phyloP scores from a whole-genome alignment of 2,797 vertebrate genomes.

The Gymnocypris eckloni region DNA sequence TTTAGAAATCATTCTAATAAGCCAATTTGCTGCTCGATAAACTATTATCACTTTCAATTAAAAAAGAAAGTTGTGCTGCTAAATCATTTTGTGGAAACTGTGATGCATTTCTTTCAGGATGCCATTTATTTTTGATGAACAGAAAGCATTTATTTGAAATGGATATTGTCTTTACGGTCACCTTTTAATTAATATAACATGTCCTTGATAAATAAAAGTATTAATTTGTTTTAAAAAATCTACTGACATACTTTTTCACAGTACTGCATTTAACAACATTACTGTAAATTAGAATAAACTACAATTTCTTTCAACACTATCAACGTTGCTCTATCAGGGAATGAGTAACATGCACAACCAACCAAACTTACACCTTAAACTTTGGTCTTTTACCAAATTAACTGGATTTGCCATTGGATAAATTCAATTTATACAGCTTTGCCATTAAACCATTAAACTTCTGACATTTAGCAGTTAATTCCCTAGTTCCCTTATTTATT shows the following conservation, averaged over 20 bases:
- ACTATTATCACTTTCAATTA: not conserved
- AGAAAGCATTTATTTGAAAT: not conserved
- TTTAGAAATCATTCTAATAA: no score
- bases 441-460: not conserved
- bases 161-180: no score
- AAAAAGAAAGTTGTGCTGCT: not conserved
- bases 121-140: not conserved
- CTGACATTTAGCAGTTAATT: not conserved
- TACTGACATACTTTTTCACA: not conserved
- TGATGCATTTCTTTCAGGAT: not conserved
- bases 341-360: not conserved
- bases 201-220: not conserved
- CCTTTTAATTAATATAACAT: not conserved
- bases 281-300: not conserved
- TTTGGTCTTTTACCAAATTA: not conserved
- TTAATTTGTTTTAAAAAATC: not conserved
- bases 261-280: not conserved
- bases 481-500: slow-evolving; percentile 5
- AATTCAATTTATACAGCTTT: slow-evolving; percentile 28
- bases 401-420: not conserved
- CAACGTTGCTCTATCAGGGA: not conserved
- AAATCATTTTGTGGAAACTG: no score
- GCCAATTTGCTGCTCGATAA: not conserved
- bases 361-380: not conserved
- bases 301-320: not conserved